phyloP scores from a whole-genome alignment of 2,888 invertebrate genomes.

The Latheticus oryzae region DNA sequence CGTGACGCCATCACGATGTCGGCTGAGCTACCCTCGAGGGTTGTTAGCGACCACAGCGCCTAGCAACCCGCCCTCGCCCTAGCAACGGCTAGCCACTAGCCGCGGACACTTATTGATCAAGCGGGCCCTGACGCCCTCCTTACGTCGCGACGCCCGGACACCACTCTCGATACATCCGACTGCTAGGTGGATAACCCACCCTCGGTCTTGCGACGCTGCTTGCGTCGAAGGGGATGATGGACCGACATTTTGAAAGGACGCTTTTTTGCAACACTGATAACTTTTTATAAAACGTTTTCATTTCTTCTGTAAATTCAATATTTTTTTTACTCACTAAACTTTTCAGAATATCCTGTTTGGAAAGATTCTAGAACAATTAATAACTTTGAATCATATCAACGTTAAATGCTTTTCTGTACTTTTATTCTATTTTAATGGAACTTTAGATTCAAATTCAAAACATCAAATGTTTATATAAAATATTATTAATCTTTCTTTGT shows the following conservation, averaged over 20 bases:
- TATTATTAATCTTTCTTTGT: no score
- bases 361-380: no score
- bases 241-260: constrained; percentile 25
- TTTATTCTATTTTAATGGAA: no score
- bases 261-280: no score
- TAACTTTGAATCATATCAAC: no score
- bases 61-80: constrained; percentile 68
- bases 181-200: constrained; percentile 41
- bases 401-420: no score
- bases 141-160: constrained; percentile 47
- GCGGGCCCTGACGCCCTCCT: constrained; percentile 50
- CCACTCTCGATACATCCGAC: constrained; percentile 56
- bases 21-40: constrained; percentile 65
- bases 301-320: no score
- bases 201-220: constrained; percentile 17
- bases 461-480: no score
- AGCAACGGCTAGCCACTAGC: constrained; percentile 69
- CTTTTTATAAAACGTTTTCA: no score
- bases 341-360: no score
- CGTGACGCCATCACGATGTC: constrained; percentile 65
- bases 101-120: constrained; percentile 68
- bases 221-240: constrained; percentile 13
- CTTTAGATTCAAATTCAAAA: no score
- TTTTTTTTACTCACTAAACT: no score
- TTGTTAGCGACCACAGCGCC: constrained; percentile 68